Base-by-base conservation (phyloP, 1,140 invertebrate genomes). In the Ectropis grisescens region DNA sequence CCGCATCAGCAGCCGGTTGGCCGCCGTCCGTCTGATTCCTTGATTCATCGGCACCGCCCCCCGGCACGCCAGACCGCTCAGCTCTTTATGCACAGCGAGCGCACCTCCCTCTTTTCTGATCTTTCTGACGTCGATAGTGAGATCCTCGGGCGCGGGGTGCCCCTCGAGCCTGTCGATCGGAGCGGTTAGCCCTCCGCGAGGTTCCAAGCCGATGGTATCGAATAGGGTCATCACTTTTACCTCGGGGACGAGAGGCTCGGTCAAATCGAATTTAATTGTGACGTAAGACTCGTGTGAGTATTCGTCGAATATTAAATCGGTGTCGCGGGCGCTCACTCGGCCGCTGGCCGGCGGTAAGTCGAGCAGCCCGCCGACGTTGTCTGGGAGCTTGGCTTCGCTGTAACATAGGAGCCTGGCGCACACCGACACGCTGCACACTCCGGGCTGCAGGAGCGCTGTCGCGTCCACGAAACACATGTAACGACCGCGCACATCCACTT, bases 401-500 rank as follows among this genome's bases (percentile, higher is more conserved):
- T 54, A 78, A 47, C 41, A 56, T 11, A 57, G 31, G 22, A 81
- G 32, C 28, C 65, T 72, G 11, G 58, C 47, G 47, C 64, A 59
- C 10, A 42, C 41, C 4, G 62, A 74, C 1, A 76, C 62, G 2
- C 65, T 53, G 29, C 33, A 59, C 31, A 69, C 58, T 5, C 59
- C 59, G 4, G 68, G 52, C 52, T 79, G 52, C 37, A 75, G 56
- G 7, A 81, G 34, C 2, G 62, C 66, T 24, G 51, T 41, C 14
- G 58, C 64, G 33, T 79, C 66, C 11, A 79, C 28, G 29, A 58
- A 65, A 16, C 58, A 60, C 61, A 78, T 68, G 35, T 69, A 81
- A 8, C 72, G 57, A 12, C 68, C 60, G 24, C 74, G 56, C 6
- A 64, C 44, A 26, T 81, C 74, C 23, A 60, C 41, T 55, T 79